phyloP scores from a whole-genome alignment of 2,888 invertebrate genomes.

The Brachypalpus laphriformis region DNA sequence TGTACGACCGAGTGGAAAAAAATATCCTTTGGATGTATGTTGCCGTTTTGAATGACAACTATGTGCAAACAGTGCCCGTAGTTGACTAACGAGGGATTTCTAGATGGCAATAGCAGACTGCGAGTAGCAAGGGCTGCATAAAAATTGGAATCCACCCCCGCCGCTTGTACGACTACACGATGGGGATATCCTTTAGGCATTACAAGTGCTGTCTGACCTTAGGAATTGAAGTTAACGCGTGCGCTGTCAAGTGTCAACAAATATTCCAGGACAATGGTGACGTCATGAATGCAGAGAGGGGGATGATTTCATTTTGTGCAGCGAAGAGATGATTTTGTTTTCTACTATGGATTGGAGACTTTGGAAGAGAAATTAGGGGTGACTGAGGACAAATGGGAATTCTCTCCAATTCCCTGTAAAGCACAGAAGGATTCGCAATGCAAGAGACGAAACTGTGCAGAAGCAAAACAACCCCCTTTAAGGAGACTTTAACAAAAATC shows the following conservation, averaged over 20 bases:
- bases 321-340: neutral
- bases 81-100: slow-evolving; percentile 51
- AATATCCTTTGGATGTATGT: slow-evolving; percentile 4
- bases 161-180: slow-evolving; percentile 44
- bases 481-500: no score
- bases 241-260: slow-evolving; percentile 69
- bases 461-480: no score
- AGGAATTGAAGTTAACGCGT: slow-evolving; percentile 53
- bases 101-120: slow-evolving; percentile 33
- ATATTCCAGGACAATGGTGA: slow-evolving; percentile 62
- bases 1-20: neutral
- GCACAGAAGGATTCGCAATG: no score
- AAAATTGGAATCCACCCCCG: slow-evolving; percentile 65
- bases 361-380: neutral
- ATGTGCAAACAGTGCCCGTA: slow-evolving; percentile 58
- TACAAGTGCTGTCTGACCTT: slow-evolving; percentile 73
- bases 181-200: slow-evolving; percentile 60
- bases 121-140: slow-evolving; percentile 43
- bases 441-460: no score
- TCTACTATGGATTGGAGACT: neutral
- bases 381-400: no score
- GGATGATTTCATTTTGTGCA: neutral
- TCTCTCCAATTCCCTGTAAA: no score
- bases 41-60: slow-evolving; percentile 15
- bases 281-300: slow-evolving; percentile 39